Conservation (phyloP, 1,140 invertebrate species). For the Zaprionus camerounensis region DNA sequence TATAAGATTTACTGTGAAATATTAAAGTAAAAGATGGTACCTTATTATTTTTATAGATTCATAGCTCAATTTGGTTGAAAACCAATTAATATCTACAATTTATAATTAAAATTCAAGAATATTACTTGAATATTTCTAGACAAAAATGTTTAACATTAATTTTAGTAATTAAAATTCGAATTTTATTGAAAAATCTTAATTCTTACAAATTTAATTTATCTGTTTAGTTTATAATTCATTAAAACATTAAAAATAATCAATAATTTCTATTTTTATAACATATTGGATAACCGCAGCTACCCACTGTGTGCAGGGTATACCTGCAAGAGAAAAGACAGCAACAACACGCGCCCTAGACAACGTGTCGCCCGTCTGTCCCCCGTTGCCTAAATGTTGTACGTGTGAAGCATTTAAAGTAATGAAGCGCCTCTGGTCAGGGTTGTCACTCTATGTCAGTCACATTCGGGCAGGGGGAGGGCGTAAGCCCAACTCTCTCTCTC, state of each 20-base stretch:
- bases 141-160: no score
- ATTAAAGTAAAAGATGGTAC: neutral
- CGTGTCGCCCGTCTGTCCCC: conserved; percentile 52
- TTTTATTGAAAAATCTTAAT: no score
- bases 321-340: conserved; percentile 8
- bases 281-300: neutral
- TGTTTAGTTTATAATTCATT: neutral
- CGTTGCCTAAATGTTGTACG: conserved; percentile 67
- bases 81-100: no score
- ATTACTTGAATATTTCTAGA: no score
- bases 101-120: no score
- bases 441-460: conserved; percentile 21
- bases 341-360: conserved; percentile 43
- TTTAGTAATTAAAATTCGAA: no score
- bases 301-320: neutral
- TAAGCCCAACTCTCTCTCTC: neutral
- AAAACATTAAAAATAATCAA: neutral
- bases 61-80: no score
- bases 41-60: neutral
- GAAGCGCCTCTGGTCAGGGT: conserved; percentile 47
- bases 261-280: no score
- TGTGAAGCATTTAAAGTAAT: conserved; percentile 82
- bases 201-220: no score
- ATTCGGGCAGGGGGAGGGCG: neutral
- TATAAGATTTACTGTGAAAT: neutral